Evolutionary conservation across 1,140 invertebrate species (phyloP), one percentile per base, ranked within the genome.

Genomic region (Drosophila oshimai): DNA sequence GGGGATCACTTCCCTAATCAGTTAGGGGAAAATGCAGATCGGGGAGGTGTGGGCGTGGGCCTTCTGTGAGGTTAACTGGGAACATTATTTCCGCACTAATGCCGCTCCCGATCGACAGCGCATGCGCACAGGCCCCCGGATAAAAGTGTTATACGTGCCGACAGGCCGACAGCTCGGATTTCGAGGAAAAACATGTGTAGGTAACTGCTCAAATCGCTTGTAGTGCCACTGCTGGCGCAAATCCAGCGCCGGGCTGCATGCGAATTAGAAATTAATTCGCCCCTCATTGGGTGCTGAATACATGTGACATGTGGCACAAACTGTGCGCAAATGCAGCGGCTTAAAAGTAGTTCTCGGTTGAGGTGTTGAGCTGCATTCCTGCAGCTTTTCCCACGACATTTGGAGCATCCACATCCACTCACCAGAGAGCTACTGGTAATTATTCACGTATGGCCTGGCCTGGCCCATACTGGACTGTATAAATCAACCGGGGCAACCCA

Each of bases 191-290:
- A 89, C 84, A 89, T 84, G 86, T 89, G 84, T 89, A 89, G 76
- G 75, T 89, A 84, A 83, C 75, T 89, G 84, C 73, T 86, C 75
- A 76, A 65, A 70, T 78, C 71, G 64, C 51, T 76, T 84, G 74
- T 72, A 65, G 67, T 61, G 60, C 49, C 44, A 47, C 42, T 46
- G 45, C 53, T 42, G 15, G 70, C 49, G n/a, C 69, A 31, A 37
- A 55, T 33, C 41, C 51, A 53, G 71, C 60, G 76, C 75, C 84
- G 68, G 69, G 69, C 62, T 84, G 80, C 72, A 79, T 86, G 75
- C 80, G 84, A 86, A 89, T 89, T 89, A 77, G 84, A 89, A 89
- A 86, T 89, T 89, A 88, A 72, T 83, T 84, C 78, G 74, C 78
- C 69, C 65, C 61, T 79, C 55, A 75, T 68, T 86, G 70, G 62